Evolutionary conservation across 1,140 invertebrate genomes (phyloP), one percentile per base, ranked within the genome.

Genomic region (Camponotus floridanus): DNA sequence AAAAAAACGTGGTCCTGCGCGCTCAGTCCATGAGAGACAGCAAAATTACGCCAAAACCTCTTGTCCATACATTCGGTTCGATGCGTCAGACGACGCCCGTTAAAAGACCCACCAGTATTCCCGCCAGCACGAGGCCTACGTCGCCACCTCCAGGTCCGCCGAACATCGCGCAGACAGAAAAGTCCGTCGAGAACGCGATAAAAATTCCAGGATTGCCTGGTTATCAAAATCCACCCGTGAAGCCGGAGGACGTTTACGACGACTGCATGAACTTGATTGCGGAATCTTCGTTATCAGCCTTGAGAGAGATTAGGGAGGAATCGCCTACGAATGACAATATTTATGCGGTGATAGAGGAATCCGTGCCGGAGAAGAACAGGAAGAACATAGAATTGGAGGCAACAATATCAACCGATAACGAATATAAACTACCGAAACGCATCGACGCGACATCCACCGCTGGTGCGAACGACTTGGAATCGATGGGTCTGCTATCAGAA

Each of bases 321-420:
- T 97, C 96, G 15, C 94, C 95, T 0, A 94, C 94, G 3, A 94
- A 91, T 39, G 98, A 98, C 88, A 98, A 98, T 91, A 98, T 98
- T 85, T 98, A 98, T 91, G 97, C 98, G 1, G 97, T 98, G 0
- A 98, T 98, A 65, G 97, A 98, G 92, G 98, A 98, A 92, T 95
- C 94, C 83, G 90, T 94, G 76, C 78, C 92, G 42, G 92, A 94
- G 89, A 90, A 95, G 93, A 68, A 55, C 26, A 86, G 36, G 64
- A 94, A 92, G 33, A 68, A 71, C 31, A 8, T 48, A 8, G 84
- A 87, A 67, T 18, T 42, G 33, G 61, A 65, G 0, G 5, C 5
- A 7, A 36, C 51, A 51, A 51, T 18, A 31, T 3, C 39, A 48
- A 15, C 73, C 9, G 90, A 92, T 45, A 94, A 92, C 71, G 95